Base-by-base conservation (phyloP, 2,797 vertebrate genomes). In the Rhynchotus rufescens region DNA sequence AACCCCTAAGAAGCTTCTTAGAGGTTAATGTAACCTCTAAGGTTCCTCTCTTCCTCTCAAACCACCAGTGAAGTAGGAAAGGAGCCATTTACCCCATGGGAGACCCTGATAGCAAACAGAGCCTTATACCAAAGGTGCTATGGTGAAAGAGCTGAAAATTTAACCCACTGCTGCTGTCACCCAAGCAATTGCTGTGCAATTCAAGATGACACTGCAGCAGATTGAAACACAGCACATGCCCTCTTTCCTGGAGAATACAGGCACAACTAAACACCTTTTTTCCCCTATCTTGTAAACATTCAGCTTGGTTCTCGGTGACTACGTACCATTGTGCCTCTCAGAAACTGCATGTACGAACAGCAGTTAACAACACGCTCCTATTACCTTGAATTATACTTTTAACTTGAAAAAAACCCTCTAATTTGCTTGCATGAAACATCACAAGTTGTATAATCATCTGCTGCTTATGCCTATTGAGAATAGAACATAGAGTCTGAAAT, bases 311-410 rank as follows among this genome's bases (percentile, higher is more conserved):
- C 84, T 73, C 71, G 84, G 80, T 67, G 88, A 80, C 92, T 90
- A 44, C 81, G 52, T n/a, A 65, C 44, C 10, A 80, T 15, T 86
- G 81, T 56, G 75, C 36, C 92, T 90, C 88, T 11, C n/a, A 71
- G 82, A 91, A 89, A 90, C 93, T 64, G 26, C 88, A 11, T 49
- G 84, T 57, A 90, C 0, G 44, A 95, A 64, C 86, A 84, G 94
- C 88, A 84, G 91, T 93, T 92, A 96, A 96, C 95, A 92, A 92
- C 68, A 1, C 77, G 85, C 88, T 90, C 90, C 92, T 88, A 88
- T 96, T 96, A 94, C 86, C 92, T 81, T 88, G 94, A 94, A 96
- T 95, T 96, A 94, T 81, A 96, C 95, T 94, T 96, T 93, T 94
- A 93, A 96, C 90, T 93, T 86, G 92, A 92, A 93, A 91, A 94